Evolutionary conservation across 2,888 invertebrate species (phyloP).

Genomic region (Conistra vaccinii): DNA sequence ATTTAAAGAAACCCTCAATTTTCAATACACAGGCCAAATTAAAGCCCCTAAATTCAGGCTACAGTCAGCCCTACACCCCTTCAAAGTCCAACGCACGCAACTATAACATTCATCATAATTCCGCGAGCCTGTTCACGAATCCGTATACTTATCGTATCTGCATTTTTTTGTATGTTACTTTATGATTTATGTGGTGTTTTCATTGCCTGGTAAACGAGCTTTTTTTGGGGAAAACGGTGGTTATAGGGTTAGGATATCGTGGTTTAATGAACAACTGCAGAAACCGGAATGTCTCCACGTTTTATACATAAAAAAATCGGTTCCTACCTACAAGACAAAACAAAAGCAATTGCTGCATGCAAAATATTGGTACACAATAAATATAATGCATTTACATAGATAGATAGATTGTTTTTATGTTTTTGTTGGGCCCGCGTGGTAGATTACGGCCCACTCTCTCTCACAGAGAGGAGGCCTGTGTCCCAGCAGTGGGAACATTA

Average conservation of each 20-base stretch:
- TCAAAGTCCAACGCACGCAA: constrained; percentile 66
- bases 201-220: constrained; percentile 21
- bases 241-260: neutral
- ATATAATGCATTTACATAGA: too few relatives aligned
- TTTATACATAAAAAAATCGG: neutral
- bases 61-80: constrained; percentile 46
- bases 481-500: too few relatives aligned
- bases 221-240: neutral
- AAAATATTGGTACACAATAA: neutral
- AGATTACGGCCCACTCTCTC: too few relatives aligned
- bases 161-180: constrained; percentile 57
- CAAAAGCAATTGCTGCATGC: neutral
- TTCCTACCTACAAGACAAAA: neutral
- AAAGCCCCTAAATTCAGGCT: neutral
- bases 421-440: too few relatives aligned
- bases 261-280: neutral
- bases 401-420: too few relatives aligned
- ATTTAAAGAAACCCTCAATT: neutral
- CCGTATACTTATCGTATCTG: constrained; percentile 65
- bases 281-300: neutral
- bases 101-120: constrained; percentile 71
- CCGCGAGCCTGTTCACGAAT: constrained; percentile 60
- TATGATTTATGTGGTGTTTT: constrained; percentile 51
- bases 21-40: neutral
- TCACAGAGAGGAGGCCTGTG: too few relatives aligned